phyloP scores from a whole-genome alignment of 2,797 vertebrate species.

The Melanitta fusca region DNA sequence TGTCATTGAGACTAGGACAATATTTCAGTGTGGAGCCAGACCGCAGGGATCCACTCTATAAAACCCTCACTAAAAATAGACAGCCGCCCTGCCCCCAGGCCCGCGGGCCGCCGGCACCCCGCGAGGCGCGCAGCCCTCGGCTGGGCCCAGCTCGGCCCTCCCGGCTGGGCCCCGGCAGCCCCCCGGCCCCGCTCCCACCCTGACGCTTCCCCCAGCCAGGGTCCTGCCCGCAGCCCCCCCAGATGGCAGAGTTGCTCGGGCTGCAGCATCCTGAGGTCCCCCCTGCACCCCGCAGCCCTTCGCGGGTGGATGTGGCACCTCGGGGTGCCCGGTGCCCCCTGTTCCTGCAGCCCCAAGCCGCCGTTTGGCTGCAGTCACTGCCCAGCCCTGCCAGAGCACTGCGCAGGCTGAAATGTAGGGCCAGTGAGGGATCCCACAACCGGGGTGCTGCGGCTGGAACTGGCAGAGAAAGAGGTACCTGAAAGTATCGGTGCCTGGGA shows the following conservation, averaged over 20 bases:
- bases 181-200: neutral
- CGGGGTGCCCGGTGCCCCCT: rapidly evolving
- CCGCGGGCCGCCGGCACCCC: conserved; percentile 76
- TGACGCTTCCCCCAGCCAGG: neutral
- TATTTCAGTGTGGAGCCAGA: conserved; percentile 89
- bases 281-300: neutral
- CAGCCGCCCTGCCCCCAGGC: conserved; percentile 75
- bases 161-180: neutral
- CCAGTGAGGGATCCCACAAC: neutral
- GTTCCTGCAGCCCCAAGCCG: rapidly evolving
- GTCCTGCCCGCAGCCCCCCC: conserved; percentile 2
- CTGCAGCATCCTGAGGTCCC: neutral
- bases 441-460: neutral
- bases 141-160: neutral
- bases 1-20: conserved; percentile 87
- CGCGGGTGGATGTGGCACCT: neutral
- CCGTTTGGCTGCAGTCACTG: neutral
- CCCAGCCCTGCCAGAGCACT: neutral
- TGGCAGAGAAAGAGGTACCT: neutral
- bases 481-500: neutral
- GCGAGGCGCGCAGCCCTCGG: neutral
- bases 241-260: conserved; percentile 20
- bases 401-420: neutral
- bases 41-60: conserved; percentile 88
- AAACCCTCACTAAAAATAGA: conserved; percentile 86